These are phyloP conservation scores for Phoebastria nigripes DNA, from an alignment of 2,797 vertebrate genomes.

Conservation along the genomic window DNA sequence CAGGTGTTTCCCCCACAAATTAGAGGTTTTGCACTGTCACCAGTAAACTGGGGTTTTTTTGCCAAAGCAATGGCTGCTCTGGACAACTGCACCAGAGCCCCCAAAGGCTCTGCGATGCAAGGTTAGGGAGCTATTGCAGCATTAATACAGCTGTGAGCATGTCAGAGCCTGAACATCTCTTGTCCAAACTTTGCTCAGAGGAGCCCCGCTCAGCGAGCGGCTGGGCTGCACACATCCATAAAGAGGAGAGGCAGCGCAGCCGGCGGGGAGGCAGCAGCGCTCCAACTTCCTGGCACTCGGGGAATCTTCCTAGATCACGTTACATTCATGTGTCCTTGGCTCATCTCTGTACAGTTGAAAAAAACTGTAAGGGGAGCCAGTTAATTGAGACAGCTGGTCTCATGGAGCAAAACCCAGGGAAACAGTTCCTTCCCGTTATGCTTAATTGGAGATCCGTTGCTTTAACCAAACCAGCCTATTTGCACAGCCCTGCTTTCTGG, in stretches of 20 bases:
- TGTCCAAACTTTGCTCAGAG: background rate
- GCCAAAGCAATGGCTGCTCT: fast-evolving
- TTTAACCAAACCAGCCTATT: background rate
- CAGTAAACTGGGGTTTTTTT: fast-evolving
- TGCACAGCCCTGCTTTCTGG: background rate
- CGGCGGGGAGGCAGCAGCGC: background rate
- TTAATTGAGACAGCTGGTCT: conserved; percentile 27
- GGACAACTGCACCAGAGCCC: fast-evolving
- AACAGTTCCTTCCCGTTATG: background rate
- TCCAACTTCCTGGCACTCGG: conserved; percentile 50
- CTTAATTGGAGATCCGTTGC: background rate
- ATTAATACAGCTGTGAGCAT: background rate
- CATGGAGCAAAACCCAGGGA: background rate
- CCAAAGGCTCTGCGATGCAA: fast-evolving
- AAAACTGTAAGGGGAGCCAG: conserved; percentile 51
- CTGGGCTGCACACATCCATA: background rate
- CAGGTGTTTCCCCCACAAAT: fast-evolving
- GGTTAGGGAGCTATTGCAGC: background rate
- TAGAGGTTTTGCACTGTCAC: background rate
- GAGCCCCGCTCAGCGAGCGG: background rate
- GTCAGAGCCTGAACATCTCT: background rate
- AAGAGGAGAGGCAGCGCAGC: conserved; percentile 14
- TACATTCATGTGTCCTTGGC: conserved; percentile 57
- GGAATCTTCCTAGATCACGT: conserved; percentile 39
- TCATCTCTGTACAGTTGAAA: conserved; percentile 62